Base-by-base conservation (phyloP, 2,113 vertebrate genomes). In the Corydoras sp. region DNA sequence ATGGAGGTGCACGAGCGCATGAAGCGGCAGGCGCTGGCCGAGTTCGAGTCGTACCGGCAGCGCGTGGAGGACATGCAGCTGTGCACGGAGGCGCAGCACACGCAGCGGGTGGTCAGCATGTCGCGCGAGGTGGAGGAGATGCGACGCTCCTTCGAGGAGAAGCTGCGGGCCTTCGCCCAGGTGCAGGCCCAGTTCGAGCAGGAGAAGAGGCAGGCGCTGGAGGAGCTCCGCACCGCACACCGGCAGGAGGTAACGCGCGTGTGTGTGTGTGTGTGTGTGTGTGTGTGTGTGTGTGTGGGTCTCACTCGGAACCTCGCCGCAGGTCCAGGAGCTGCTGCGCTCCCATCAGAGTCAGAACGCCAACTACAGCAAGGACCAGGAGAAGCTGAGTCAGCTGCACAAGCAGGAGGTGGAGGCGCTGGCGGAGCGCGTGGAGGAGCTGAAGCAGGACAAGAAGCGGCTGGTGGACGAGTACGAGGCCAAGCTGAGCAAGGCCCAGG, bases 71-170 rank as follows among this genome's bases (percentile, higher is more conserved):
- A 98, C 87, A 94, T 93, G 92, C 95, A 97, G 73, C 92, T 98
- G 48, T 97, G 95, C 86, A 93, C 94, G 1, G 97, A 98, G 87
- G 95, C 97, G 55, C 92, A 99, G 85, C 97, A 99, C 76, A 95
- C 96, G 4, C 95, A 99, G 18, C 93, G 94, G 1, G 90, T 99
- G 75, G 93, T 98, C 11, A 94, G 92, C 78, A 98, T 99, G 96
- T 97, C 97, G 0, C 88, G 95, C 77, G 95, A 99, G 86, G 95
- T 99, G 58, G 96, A 98, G 90, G 97, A 98, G 82, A 98, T 99
- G 82, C 91, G 96, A 7, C 93, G 92, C 73, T 94, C 93, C 70
- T 98, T 99, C 10, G 96, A 99, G 81, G 96, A 98, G 64, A 93
- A 92, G 80, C 86, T 98, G 61, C 88, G 89, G 53, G 91, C 91